Evolutionary conservation across 2,797 vertebrate genomes (phyloP).

Genomic region (Bryconaethiops microstoma): DNA sequence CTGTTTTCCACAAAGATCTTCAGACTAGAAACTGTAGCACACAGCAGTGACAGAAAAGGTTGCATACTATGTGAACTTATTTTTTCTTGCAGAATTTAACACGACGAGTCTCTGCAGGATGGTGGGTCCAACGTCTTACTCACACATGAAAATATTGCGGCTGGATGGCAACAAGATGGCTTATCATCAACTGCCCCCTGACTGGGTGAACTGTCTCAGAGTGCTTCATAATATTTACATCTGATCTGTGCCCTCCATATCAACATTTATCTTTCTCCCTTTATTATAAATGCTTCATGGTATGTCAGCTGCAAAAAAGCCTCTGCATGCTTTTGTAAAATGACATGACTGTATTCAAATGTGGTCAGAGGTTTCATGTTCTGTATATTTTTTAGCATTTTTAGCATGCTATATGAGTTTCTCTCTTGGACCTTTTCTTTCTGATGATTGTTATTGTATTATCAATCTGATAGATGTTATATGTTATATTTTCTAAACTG

Average conservation of each 20-base stretch:
- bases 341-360: neutral
- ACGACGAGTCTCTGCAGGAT: conserved; percentile 78
- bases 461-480: neutral
- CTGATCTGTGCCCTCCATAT: conserved; percentile 55
- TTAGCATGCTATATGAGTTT: neutral
- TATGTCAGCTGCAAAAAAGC: neutral
- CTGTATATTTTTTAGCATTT: neutral
- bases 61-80: neutral
- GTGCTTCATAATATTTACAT: conserved; percentile 73
- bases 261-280: neutral
- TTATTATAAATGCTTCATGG: neutral
- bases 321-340: too few relatives aligned
- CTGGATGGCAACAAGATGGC: conserved; percentile 78
- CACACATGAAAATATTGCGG: conserved; percentile 75
- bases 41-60: neutral
- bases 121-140: conserved; percentile 73
- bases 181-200: conserved; percentile 72
- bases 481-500: too few relatives aligned
- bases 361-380: too few relatives aligned
- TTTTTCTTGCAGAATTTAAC: conserved; percentile 72
- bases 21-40: neutral
- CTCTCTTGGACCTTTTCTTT: neutral
- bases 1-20: conserved; percentile 56
- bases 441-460: neutral
- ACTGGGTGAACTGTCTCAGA: conserved; percentile 79